A percentile compares a stretch with the other conserved stretches of the same genome.
Evolutionary conservation across 2,113 vertebrate species (phyloP).

Genomic region (Ploceus nigricollis): DNA sequence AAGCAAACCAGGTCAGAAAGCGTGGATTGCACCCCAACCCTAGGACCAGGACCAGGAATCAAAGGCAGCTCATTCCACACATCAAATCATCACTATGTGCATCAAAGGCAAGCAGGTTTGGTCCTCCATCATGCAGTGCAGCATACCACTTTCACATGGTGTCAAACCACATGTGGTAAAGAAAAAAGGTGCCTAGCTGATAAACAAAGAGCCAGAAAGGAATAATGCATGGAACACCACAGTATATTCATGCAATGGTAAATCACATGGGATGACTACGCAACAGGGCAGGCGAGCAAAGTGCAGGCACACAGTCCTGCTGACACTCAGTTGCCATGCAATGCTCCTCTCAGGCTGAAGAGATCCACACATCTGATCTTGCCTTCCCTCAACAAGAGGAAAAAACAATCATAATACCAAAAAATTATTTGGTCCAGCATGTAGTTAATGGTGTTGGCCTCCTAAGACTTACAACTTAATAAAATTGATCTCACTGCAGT

Average conservation of each 20-base stretch:
- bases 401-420: constrained; percentile 10
- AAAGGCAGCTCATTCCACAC: not conserved
- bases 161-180: not conserved
- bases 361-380: not conserved
- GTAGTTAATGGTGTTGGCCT: constrained; percentile 60
- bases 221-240: not conserved
- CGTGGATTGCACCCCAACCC: rapidly evolving
- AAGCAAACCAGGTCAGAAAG: not conserved
- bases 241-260: not conserved
- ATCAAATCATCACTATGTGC: not conserved
- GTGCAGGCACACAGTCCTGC: not conserved
- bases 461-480: constrained; percentile 69
- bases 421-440: constrained; percentile 59
- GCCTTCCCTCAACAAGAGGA: not conserved
- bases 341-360: not conserved
- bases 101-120: not conserved
- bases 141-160: not conserved
- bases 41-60: not conserved
- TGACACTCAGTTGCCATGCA: rapidly evolving
- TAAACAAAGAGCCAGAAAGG: not conserved
- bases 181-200: not conserved
- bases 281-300: not conserved
- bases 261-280: not conserved
- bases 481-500: constrained; percentile 70
- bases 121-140: not conserved